Evolutionary conservation across 2,888 invertebrate species (phyloP), one percentile per base, ranked within the genome.

Genomic region (Dicranocentrus wangi): DNA sequence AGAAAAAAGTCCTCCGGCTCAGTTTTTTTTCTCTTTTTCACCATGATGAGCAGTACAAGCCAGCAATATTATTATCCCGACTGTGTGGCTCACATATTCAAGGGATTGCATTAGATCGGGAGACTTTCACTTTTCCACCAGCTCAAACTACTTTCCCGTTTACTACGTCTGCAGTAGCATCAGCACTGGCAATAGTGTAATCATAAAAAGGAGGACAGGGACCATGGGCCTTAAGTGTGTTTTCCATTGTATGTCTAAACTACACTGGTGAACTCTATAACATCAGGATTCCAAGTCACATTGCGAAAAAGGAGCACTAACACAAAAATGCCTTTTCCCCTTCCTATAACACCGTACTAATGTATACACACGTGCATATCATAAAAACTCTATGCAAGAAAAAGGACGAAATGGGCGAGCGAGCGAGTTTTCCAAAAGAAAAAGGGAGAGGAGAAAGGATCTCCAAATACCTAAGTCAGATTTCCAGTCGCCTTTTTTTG

Each of bases 1-100:
- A 43, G 60, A 32, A 27, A 42, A 60, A 71, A 61, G 61, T 71
- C 60, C 71, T 71, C 43, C 25, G 71, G 71, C 61, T 43, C 27
- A 39, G 61, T 61, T 60, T 60, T 55, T n/a, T n/a, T n/a, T n/a
- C n/a, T n/a, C n/a, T n/a, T n/a, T 60, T 60, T 19, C 23, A 53
- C 60, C 19, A 55, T 55, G 55, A 55, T 55, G 55, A 55, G 55
- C 55, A 55, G 19, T 55, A 55, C 55, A 60, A 60, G 28, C 13
- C 25, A 60, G 60, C 60, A 28, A 60, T n/a, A 60, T 60, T 60
- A 60, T 60, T 60, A 60, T 60, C 60, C 28, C 25, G 60, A 55
- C 21, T 21, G 19, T 55, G 21, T 15, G 23, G 23, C 55, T 55
- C 55, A 21, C 55, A 55, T 55, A 55, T 55, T 55, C 55, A 27